A percentile compares a stretch with the other conserved stretches of the same genome.
Evolutionary conservation across 2,113 vertebrate species (phyloP).

Genomic region (Stegostoma tigrinum): DNA sequence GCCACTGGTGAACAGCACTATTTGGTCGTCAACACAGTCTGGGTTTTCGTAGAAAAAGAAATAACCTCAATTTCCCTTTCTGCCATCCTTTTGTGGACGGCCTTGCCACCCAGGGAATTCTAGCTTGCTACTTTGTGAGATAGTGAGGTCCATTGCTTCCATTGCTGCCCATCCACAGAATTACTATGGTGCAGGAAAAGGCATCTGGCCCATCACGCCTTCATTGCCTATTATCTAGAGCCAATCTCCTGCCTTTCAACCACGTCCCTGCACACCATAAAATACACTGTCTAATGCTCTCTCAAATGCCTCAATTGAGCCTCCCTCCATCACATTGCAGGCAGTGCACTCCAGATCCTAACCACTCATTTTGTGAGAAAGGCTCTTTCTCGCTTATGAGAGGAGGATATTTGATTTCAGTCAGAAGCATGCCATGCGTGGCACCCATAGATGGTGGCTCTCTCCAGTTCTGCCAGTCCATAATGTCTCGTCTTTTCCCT

Average conservation of each 20-base stretch:
- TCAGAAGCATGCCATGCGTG: background rate
- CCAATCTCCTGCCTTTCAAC: too few relatives aligned
- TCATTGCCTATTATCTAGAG: too few relatives aligned
- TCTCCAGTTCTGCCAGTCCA: background rate
- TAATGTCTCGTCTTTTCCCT: background rate
- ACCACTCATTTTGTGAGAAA: too few relatives aligned
- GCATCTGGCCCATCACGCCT: too few relatives aligned
- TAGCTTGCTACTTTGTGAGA: background rate
- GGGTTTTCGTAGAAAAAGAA: background rate
- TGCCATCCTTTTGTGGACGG: background rate
- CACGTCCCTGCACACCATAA: too few relatives aligned
- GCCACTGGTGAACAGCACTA: background rate
- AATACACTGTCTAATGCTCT: too few relatives aligned
- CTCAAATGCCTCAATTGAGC: too few relatives aligned
- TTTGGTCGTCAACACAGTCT: background rate
- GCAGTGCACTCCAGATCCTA: too few relatives aligned
- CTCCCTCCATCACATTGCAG: too few relatives aligned
- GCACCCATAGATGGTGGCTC: background rate
- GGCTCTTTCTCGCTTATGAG: background rate
- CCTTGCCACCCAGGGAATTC: background rate
- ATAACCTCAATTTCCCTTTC: background rate
- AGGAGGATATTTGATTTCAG: background rate
- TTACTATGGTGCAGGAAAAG: too few relatives aligned
- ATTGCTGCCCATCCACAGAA: background rate
- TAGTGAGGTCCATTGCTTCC: background rate